Conservation (phyloP, 2,113 vertebrate species). For the Rhadina sibilatrix region DNA sequence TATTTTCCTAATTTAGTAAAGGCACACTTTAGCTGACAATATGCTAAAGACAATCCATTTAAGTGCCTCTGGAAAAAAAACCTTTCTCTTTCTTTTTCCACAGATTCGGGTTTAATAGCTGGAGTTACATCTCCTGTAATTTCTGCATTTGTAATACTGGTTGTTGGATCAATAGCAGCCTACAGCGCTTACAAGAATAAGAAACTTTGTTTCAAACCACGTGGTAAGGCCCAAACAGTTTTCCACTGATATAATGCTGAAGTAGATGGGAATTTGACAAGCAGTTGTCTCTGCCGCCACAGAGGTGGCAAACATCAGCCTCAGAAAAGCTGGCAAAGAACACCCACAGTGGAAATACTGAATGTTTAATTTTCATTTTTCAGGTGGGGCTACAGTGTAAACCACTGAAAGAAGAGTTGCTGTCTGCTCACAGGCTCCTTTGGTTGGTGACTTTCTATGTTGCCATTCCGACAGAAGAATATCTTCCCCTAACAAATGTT, state of each 20-base stretch:
- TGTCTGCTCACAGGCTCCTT: neutral
- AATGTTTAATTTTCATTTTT: neutral
- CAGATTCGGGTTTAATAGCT: slow-evolving; percentile 61
- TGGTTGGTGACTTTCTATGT: neutral
- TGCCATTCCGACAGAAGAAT: neutral
- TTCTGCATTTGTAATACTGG: slow-evolving; percentile 54
- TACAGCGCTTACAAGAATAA: slow-evolving; percentile 45
- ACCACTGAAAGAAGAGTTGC: neutral
- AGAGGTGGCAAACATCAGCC: neutral
- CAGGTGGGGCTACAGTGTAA: slow-evolving; percentile 49
- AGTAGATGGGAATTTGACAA: neutral
- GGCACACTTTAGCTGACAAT: neutral
- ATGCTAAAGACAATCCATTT: neutral
- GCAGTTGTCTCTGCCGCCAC: neutral
- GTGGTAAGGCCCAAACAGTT: neutral
- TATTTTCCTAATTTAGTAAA: neutral
- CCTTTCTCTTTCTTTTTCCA: neutral
- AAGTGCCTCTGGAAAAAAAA: neutral
- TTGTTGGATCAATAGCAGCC: slow-evolving; percentile 51
- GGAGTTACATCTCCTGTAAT: slow-evolving; percentile 71
- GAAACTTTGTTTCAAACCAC: slow-evolving; percentile 44
- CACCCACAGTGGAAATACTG: neutral
- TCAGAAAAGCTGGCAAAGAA: neutral
- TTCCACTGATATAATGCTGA: neutral
- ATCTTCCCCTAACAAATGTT: rapidly evolving